Percentiles rank a stretch among this genome's conserved stretches.
phyloP scores from a whole-genome alignment of 2,888 invertebrate genomes.

The Trachelus tabidus region DNA sequence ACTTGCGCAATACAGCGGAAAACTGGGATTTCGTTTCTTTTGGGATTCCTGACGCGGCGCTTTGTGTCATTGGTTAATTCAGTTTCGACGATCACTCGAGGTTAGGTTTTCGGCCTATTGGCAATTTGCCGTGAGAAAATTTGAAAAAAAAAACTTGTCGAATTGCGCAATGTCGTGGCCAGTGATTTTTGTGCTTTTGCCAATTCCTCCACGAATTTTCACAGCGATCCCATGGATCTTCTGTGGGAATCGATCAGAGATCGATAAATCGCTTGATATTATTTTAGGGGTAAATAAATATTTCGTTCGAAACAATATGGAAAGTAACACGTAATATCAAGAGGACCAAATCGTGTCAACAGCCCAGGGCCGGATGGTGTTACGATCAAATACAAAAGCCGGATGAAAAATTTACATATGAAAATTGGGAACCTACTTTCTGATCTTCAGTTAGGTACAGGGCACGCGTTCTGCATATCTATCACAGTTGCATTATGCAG shows the following conservation, averaged over 20 bases:
- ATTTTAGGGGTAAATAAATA: not conserved
- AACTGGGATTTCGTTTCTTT: not conserved
- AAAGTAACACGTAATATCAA: not conserved
- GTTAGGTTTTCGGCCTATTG: not conserved
- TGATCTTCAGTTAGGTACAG: constrained; percentile 3
- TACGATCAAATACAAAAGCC: not conserved
- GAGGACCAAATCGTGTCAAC: not conserved
- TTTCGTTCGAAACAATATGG: not conserved
- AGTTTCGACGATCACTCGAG: not conserved
- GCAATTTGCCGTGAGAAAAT: not conserved
- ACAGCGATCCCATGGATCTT: too few species aligned
- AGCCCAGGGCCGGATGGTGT: not conserved
- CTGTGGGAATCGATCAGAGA: too few species aligned
- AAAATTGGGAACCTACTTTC: constrained; percentile 43
- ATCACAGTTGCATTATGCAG: not conserved
- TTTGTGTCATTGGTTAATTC: not conserved
- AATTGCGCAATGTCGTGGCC: not conserved
- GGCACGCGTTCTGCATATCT: not conserved
- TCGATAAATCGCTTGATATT: not conserved
- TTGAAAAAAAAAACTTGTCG: not conserved
- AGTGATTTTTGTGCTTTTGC: too few species aligned
- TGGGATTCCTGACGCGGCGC: not conserved
- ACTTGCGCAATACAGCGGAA: not conserved
- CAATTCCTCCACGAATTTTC: too few species aligned
- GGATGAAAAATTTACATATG: constrained; percentile 40